phyloP scores from a whole-genome alignment of 2,797 vertebrate species.

The Buceros bicornis region DNA sequence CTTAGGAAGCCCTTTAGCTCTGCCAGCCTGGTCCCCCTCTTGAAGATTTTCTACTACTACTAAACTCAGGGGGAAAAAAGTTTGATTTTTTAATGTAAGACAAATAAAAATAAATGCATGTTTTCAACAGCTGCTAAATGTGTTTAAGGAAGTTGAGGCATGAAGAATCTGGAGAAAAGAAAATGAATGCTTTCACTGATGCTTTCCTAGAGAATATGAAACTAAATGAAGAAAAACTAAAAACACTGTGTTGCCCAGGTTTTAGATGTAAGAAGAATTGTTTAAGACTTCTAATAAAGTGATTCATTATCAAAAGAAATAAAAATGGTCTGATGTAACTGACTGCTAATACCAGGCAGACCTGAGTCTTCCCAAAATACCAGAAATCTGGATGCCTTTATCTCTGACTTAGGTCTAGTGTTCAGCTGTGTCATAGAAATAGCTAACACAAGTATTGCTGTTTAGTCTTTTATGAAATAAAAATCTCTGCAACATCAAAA shows the following conservation, averaged over 20 bases:
- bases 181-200: neutral
- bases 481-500: neutral
- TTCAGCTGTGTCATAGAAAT: neutral
- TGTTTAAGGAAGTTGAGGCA: neutral
- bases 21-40: neutral
- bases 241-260: neutral
- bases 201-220: neutral
- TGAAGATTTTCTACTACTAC: neutral
- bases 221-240: neutral
- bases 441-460: neutral
- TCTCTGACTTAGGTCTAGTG: neutral
- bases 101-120: neutral
- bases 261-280: neutral
- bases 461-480: neutral
- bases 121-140: neutral
- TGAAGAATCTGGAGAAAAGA: neutral
- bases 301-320: neutral
- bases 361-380: neutral
- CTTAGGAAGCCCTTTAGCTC: neutral
- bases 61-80: fast-evolving
- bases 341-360: neutral
- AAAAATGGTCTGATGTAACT: neutral
- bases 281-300: neutral
- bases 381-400: neutral
- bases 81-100: neutral